Evolutionary conservation across 2,113 vertebrate species (phyloP), one percentile per base, ranked within the genome.

Genomic region (Sprattus sprattus): DNA sequence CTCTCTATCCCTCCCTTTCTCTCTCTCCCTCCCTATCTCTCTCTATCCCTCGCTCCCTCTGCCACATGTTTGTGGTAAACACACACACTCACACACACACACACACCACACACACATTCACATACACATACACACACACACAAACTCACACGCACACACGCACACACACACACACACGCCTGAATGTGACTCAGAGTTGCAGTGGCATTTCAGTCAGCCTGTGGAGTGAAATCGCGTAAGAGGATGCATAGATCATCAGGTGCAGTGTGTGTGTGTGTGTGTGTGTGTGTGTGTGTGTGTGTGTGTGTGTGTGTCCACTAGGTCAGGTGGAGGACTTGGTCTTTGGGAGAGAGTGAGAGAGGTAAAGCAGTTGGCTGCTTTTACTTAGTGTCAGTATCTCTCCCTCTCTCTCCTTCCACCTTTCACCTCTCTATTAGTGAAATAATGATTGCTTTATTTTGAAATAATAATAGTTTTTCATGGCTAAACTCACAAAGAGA

Each of bases 21-120:
- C 20, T 67, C 64, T 11, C 9, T 67, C 22, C 6, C 4, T 67
- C 22, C 6, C 22, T 67, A 6, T 3, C 6, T 22, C 4, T 32
- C n/a, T 32, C 64, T 8, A 25, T 71, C 64, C 3, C 6, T 71
- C 64, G 2, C n/a, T 71, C 25, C 8, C n/a, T 87, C 86, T 85
- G 86, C 81, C n/a, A 22, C 71, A 81, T 89, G 64, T 80, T 64
- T 64, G 52, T 54, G 57, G 57, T 4, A 64, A 64, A 32, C 64
- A 32, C 25, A 11, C 25, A 64, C 57, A 64, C 22, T n/a, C n/a
- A n/a, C n/a, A n/a, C n/a, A n/a, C n/a, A n/a, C n/a, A n/a, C n/a
- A n/a, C n/a, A n/a, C n/a, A n/a, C n/a, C n/a, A n/a, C n/a, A n/a
- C n/a, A n/a, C n/a, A n/a, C n/a, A n/a, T n/a, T n/a, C n/a, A n/a